Base-by-base conservation (phyloP, 2,797 vertebrate genomes). In the Rousettus madagascariensis region DNA sequence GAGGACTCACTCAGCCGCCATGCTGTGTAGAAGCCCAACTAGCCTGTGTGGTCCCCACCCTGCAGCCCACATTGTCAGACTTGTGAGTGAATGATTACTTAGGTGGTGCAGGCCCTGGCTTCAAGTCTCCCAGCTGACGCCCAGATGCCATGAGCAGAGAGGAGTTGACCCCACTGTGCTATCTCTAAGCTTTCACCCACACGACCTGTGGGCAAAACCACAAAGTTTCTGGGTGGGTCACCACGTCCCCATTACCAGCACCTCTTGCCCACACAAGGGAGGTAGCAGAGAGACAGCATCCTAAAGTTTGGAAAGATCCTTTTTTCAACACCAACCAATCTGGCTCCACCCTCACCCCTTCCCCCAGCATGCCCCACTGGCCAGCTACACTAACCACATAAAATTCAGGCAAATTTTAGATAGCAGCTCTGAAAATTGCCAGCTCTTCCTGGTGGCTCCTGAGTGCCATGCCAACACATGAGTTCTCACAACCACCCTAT, bases 131-230 rank as follows among this genome's bases (percentile, higher is more conserved):
- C 26, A 38, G 55, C 33, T 41, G 3, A 71, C 30, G 13, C 13
- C 36, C 66, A 63, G 49, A 43, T 3, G 19, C 26, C 6, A 15
- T 2, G 30, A 74, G 6, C 26, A 9, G 26, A 97, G 36, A 68
- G 0, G 0, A 63, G 59, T 33, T 10, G 0, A 43, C 30, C 26
- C 30, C 0, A 1, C n/a, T 8, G 13, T n/a, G 9, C 61, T 7
- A 1, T 9, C 74, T 19, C 61, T 49, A 66, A 20, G 43, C 30
- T 53, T 78, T 38, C n/a, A 36, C 30, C 38, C 24, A 7, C 5
- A 15, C 15, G 74, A 53, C 12, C 57, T 13, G 2, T 28, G 41
- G 7, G 6, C 6, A 2, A 53, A 75, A 26, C 68, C n/a, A 28
- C 15, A 22, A 8, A 13, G n/a, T 59, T 63, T 69, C 36, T 30